These are phyloP conservation scores for Sebastes flavidus DNA, from an alignment of 2,797 vertebrate genomes.

Conservation along the genomic window DNA sequence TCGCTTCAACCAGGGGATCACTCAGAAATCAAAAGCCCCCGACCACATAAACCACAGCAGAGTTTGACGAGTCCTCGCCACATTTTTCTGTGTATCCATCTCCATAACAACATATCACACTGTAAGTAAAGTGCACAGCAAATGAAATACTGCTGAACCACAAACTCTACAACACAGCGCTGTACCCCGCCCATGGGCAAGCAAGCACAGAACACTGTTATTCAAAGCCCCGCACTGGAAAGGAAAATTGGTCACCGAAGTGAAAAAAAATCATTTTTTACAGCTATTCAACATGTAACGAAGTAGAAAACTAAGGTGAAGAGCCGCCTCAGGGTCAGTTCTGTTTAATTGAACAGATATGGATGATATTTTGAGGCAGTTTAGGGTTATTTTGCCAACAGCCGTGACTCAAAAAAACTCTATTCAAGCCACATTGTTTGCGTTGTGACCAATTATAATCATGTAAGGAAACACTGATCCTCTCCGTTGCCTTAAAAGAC, in stretches of 20 bases:
- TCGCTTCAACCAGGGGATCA: background rate
- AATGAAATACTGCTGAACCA: conserved; percentile 56
- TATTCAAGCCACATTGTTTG: background rate
- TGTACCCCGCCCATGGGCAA: conserved; percentile 55
- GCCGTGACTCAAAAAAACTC: background rate
- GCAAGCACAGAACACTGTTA: conserved; percentile 36
- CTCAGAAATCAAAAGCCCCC: conserved; percentile 13
- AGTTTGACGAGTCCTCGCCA: background rate
- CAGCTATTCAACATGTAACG: background rate
- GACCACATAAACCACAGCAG: conserved; percentile 12
- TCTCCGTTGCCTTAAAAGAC: background rate
- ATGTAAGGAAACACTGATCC: background rate
- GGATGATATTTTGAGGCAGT: background rate
- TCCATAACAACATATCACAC: conserved; percentile 45
- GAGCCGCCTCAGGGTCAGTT: background rate
- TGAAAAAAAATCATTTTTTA: conserved; percentile 18
- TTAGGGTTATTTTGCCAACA: background rate
- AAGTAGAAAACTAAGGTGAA: background rate
- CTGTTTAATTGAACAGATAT: background rate
- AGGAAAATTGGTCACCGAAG: conserved; percentile 32
- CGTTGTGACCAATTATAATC: background rate
- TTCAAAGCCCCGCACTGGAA: conserved; percentile 23
- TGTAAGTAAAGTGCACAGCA: conserved; percentile 25
- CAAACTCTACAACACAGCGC: conserved; percentile 25
- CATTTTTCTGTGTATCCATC: conserved; percentile 21